Percentiles rank a stretch among this genome's conserved stretches.
These are phyloP conservation scores for Limnephilus auricula DNA, from an alignment of 2,888 invertebrate genomes.

Conservation along the genomic window DNA sequence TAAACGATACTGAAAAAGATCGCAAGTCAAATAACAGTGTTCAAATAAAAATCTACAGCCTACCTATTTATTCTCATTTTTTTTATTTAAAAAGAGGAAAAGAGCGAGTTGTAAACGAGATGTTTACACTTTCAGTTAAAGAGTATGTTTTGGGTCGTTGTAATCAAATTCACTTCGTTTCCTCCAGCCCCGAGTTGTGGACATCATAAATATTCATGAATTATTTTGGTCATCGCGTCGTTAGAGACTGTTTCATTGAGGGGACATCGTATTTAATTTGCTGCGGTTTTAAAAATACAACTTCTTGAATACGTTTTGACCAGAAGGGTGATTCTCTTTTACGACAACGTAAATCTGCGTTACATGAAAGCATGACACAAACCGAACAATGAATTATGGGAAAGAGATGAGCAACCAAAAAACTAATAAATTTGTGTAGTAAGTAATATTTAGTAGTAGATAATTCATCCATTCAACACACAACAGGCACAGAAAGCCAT, in stretches of 20 bases:
- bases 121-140: constrained; percentile 33
- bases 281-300: not conserved
- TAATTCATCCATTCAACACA: too few species aligned
- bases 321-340: too few species aligned
- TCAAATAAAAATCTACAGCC: constrained; percentile 29
- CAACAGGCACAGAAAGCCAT: too few species aligned
- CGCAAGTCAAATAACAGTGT: constrained; percentile 16
- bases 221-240: constrained; percentile 46
- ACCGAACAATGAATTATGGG: too few species aligned
- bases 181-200: constrained; percentile 13
- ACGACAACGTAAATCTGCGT: too few species aligned
- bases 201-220: constrained; percentile 60
- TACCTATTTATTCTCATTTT: constrained; percentile 24
- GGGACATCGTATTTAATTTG: not conserved
- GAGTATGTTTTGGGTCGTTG: constrained; percentile 26
- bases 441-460: too few species aligned
- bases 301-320: not conserved
- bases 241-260: constrained; percentile 51
- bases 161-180: constrained; percentile 44
- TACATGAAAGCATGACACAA: too few species aligned
- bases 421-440: too few species aligned
- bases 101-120: constrained; percentile 47
- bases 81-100: not conserved
- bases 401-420: too few species aligned
- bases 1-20: constrained; percentile 24